Percentiles rank a stretch among this genome's conserved stretches.
Evolutionary conservation across 1,140 invertebrate species (phyloP).

Genomic region (Drosophila kikkawai): DNA sequence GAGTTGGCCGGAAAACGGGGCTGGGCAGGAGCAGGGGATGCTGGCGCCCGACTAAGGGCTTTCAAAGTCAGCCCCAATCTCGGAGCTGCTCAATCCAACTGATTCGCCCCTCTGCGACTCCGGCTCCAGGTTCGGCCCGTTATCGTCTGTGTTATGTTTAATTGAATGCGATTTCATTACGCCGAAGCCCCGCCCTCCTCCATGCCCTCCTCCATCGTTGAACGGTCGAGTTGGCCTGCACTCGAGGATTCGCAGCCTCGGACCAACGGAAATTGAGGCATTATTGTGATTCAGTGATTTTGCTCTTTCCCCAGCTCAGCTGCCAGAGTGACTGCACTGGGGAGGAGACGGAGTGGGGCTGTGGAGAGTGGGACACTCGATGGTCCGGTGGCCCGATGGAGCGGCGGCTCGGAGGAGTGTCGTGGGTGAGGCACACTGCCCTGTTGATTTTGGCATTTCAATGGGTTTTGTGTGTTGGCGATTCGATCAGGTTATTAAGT

Average conservation of each 20-base stretch:
- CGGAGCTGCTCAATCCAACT: slow-evolving; percentile 36
- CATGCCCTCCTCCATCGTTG: slow-evolving; percentile 24
- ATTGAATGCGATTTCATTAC: slow-evolving; percentile 82
- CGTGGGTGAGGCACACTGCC: slow-evolving; percentile 37
- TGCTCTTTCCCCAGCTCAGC: slow-evolving; percentile 60
- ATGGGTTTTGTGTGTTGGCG: slow-evolving; percentile 77
- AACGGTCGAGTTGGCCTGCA: slow-evolving; percentile 23
- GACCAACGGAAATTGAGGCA: slow-evolving; percentile 78
- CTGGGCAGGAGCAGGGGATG: background rate
- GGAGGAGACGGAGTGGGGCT: background rate
- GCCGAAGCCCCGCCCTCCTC: slow-evolving; percentile 8
- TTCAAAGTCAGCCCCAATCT: slow-evolving; percentile 53
- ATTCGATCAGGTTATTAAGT: slow-evolving; percentile 83
- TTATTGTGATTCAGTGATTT: slow-evolving; percentile 83
- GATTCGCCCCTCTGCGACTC: slow-evolving; percentile 3
- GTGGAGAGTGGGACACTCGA: background rate
- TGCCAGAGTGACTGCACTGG: slow-evolving; percentile 5
- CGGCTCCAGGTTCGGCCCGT: slow-evolving; percentile 1
- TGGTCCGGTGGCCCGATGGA: slow-evolving; percentile 4
- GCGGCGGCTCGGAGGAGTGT: slow-evolving; percentile 7
- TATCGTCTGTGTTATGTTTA: slow-evolving; percentile 67
- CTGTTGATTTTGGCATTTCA: slow-evolving; percentile 82
- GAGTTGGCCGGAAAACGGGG: background rate
- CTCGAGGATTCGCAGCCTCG: slow-evolving; percentile 49
- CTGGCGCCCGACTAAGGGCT: slow-evolving; percentile 15